These are phyloP conservation scores for Metridium senile DNA, from an alignment of 92 coral and sea anemone genomes.

Conservation along the genomic window DNA sequence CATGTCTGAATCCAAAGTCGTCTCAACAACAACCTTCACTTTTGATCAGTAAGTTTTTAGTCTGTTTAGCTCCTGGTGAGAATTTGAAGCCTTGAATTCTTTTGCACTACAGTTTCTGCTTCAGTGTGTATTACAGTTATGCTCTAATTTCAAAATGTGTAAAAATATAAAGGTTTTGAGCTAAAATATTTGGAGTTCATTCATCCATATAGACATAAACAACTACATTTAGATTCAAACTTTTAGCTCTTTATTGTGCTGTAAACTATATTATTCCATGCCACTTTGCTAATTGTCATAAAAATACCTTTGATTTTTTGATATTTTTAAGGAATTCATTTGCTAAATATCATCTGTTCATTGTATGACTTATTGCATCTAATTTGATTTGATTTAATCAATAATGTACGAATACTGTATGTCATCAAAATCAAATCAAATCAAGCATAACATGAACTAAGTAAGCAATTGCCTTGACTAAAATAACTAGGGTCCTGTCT, in stretches of 20 bases:
- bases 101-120: not conserved
- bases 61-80: constrained; percentile 15
- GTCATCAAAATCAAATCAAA: no score
- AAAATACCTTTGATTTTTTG: no score
- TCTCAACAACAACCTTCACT: constrained; percentile 72
- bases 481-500: no score
- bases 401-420: no score
- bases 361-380: no score
- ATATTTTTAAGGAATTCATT: no score
- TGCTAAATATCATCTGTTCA: no score
- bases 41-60: constrained; percentile 40
- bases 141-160: not conserved
- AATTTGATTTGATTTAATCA: no score
- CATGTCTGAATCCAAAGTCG: constrained; percentile 46
- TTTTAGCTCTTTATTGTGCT: not conserved
- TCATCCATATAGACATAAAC: not conserved
- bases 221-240: not conserved
- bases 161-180: not conserved
- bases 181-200: not conserved
- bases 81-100: not conserved
- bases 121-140: not conserved
- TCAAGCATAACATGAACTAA: no score
- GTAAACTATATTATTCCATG: not conserved
- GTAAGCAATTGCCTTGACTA: no score
- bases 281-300: no score